Evolutionary conservation across 2,888 invertebrate species (phyloP).

Genomic region (Apocheima hispidaria): DNA sequence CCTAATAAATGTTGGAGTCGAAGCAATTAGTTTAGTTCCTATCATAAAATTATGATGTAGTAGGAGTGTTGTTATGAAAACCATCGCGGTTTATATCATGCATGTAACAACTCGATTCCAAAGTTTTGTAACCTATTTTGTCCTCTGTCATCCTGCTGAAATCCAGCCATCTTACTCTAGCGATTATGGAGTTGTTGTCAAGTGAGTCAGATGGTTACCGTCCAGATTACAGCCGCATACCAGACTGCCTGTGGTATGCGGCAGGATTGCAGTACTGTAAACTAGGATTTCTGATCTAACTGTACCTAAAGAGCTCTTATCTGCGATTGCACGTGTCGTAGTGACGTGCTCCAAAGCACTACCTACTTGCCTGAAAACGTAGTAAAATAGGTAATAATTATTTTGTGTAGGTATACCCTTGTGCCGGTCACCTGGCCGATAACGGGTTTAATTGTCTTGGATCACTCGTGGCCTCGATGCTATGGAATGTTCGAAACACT

Average conservation of each 20-base stretch:
- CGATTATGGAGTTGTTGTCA: background rate
- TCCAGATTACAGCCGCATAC: slow-evolving; percentile 18
- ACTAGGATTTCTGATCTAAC: slow-evolving; percentile 23
- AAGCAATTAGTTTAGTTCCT: too few species aligned
- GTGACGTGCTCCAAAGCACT: slow-evolving; percentile 4
- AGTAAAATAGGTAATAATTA: background rate
- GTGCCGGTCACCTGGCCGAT: slow-evolving; percentile 21
- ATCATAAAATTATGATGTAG: too few species aligned
- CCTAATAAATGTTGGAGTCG: too few species aligned
- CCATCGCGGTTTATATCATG: too few species aligned
- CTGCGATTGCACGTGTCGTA: slow-evolving; percentile 17
- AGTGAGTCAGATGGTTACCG: background rate
- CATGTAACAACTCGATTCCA: too few species aligned
- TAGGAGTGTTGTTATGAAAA: too few species aligned
- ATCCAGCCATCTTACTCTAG: background rate
- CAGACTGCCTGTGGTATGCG: slow-evolving; percentile 12
- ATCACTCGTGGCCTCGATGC: slow-evolving; percentile 7
- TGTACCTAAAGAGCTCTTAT: slow-evolving; percentile 17
- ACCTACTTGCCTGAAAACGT: background rate
- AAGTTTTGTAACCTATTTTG: too few species aligned
- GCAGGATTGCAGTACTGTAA: slow-evolving; percentile 9
- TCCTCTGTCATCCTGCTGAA: background rate
- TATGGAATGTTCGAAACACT: slow-evolving; percentile 5
- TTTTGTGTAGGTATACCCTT: background rate
- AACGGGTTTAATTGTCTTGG: slow-evolving; percentile 17